phyloP scores from a whole-genome alignment of 1,140 invertebrate genomes.

The Drosophila ironensis region DNA sequence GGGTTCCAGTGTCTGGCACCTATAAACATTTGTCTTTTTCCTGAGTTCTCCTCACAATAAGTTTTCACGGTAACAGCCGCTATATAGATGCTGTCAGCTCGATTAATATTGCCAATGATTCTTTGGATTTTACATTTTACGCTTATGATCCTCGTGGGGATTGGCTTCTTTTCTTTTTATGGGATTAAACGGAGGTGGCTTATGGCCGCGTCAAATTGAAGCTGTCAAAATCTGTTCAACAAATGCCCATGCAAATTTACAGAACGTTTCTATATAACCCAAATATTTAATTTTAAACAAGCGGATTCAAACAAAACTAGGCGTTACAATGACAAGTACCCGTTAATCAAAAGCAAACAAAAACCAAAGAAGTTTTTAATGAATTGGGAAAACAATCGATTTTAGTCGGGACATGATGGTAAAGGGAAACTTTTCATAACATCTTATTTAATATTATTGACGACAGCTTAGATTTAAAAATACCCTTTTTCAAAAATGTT shows the following conservation, averaged over 20 bases:
- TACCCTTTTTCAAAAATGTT: no score
- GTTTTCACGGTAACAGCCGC: neutral
- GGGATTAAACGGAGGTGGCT: neutral
- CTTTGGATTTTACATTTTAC: conserved; percentile 11
- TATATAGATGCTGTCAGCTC: conserved; percentile 15
- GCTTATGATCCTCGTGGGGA: neutral
- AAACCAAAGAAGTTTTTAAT: no score
- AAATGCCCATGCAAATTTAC: neutral
- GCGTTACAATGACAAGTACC: no score
- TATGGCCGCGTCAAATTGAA: neutral
- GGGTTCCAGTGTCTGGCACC: neutral
- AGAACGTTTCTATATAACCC: neutral
- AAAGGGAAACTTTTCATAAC: no score
- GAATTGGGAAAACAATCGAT: no score
- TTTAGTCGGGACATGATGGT: no score
- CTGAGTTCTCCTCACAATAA: neutral
- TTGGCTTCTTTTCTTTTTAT: conserved; percentile 12
- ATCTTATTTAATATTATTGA: no score
- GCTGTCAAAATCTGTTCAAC: neutral
- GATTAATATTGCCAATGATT: conserved; percentile 38
- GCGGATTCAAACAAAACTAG: no score
- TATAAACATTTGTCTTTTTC: conserved; percentile 12
- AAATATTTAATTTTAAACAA: no score
- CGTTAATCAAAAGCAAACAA: no score
- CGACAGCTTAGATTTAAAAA: no score